phyloP scores from a whole-genome alignment of 2,888 invertebrate species.

The Caenorhabditis sp. region DNA sequence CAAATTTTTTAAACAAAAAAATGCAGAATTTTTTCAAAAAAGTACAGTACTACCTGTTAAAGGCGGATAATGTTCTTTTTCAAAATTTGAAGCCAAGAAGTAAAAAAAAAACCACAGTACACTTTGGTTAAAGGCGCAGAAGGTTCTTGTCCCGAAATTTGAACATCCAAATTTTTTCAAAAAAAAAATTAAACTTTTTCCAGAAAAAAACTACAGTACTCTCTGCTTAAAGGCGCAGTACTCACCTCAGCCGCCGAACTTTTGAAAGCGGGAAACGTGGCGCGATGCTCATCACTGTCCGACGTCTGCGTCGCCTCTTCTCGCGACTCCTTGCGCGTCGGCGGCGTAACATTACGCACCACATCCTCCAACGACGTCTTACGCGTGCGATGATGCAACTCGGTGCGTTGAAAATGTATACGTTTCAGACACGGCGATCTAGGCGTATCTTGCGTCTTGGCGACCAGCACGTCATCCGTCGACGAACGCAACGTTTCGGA shows the following conservation, averaged over 20 bases:
- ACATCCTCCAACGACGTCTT: conserved; percentile 39
- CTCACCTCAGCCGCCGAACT: conserved; percentile 13
- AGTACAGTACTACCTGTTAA: no score
- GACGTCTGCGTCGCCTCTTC: conserved; percentile 52
- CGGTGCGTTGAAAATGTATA: conserved; percentile 54
- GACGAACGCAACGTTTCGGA: conserved; percentile 41
- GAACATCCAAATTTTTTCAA: no score
- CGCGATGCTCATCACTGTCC: conserved; percentile 28
- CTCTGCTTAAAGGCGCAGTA: no score
- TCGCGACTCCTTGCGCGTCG: conserved; percentile 44
- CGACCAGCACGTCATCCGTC: conserved; percentile 28
- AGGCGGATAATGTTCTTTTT: no score
- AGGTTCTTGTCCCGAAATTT: no score
- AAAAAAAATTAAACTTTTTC: no score
- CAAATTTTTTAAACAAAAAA: no score
- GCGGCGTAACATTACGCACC: conserved; percentile 11
- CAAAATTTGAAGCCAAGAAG: no score
- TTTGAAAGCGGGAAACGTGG: conserved; percentile 45
- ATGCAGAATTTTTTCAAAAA: no score
- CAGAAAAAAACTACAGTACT: background rate
- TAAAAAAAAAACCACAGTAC: no score
- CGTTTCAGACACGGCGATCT: conserved; percentile 55
- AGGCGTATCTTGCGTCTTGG: conserved; percentile 37
- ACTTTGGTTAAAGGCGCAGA: no score
- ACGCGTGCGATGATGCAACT: conserved; percentile 33